Base-by-base conservation (phyloP, 2,113 vertebrate species). In the Willisornis vidua region DNA sequence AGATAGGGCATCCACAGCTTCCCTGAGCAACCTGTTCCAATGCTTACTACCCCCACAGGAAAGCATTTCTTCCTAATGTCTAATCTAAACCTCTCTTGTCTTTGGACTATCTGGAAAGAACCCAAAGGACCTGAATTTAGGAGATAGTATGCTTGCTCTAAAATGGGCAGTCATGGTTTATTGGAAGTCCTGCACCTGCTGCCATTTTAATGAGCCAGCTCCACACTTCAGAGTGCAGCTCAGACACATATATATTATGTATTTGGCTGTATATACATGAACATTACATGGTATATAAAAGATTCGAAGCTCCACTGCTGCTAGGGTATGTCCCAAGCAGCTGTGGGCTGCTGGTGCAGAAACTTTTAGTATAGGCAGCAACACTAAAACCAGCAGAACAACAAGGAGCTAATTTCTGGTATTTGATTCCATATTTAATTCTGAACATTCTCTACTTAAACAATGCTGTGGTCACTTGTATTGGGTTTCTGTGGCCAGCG, bases 191-290 rank as follows among this genome's bases (percentile, higher is more conserved):
- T 46, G 43, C 16, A 37, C 16, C 10, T 73, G 23, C 33, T n/a
- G 39, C 29, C 5, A 2, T 51, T 66, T 54, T 62, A 12, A 6
- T 16, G 37, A 66, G n/a, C 61, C 3, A 23, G 29, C 43, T 67
- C 57, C 45, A 37, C 0, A 1, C 24, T 57, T 51, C 37, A 19
- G 54, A 67, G 39, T 4, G 24, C 6, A 2, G 17, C 28, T 73
- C 29, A 24, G 39, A 12, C 22, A 12, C 22, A 19, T 6, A 19
- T 4, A 0, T 26, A 28, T 31, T 7, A 23, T 6, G 1, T 33
- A 16, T 18, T 6, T 54, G 22, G 26, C 62, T 35, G 9, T 11
- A 51, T 7, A 23, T 8, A 26, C 3, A 3, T 2, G 4, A 24
- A 14, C 14, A 22, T 18, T 26, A 46, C 1, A 1, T 10, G 55